Base-by-base conservation (phyloP, 2,888 invertebrate species). In the Syrphus vitripennis region DNA sequence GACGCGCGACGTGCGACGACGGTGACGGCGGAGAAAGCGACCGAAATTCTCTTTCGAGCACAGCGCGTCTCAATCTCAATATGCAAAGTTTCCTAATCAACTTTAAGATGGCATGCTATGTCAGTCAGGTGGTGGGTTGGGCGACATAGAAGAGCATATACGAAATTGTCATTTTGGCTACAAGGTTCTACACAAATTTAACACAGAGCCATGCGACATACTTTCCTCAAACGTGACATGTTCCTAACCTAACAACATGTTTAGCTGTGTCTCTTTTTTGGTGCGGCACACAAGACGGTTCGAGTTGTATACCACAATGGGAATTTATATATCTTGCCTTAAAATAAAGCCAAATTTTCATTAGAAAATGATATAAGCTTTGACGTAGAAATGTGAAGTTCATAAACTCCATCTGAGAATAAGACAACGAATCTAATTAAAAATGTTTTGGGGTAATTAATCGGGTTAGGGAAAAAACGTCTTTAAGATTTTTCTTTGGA, bases 401-500 rank as follows among this genome's bases (percentile, higher is more conserved):
- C 48, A 37, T 29, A 71, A 71, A 71, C 55, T 55, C 12, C 29
- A 42, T 76, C 24, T 42, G 50, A 37, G 34, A 71, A 76, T 57
- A 57, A 50, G 61, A 42, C 37, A 31, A 50, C 65, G 77, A 82
- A 82, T 82, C 50, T 71, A 45, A 77, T 82, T 82, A 82, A 77
- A 77, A 77, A 67, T 59, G 72, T 77, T 76, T 77, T 82, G 76
- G 40, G 77, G 71, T 40, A 72, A 77, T 72, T 67, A 82, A 76
- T 71, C 55, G 55, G 63, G 55, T 81, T 76, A 70, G 63, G 50
- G 12, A 21, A 31, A 29, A 61, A 26, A 21, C 19, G 53, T 34
- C 31, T 16, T 16, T 16, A 26, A 26, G 37, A 21, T 10, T 10
- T 45, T 42, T 53, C 21, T 19, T 3, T n/a, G n/a, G 40, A 50